A percentile compares a stretch with the other conserved stretches of the same genome.
These are phyloP conservation scores for Chaenocephalus aceratus DNA, from an alignment of 2,113 vertebrate species.

Conservation along the genomic window DNA sequence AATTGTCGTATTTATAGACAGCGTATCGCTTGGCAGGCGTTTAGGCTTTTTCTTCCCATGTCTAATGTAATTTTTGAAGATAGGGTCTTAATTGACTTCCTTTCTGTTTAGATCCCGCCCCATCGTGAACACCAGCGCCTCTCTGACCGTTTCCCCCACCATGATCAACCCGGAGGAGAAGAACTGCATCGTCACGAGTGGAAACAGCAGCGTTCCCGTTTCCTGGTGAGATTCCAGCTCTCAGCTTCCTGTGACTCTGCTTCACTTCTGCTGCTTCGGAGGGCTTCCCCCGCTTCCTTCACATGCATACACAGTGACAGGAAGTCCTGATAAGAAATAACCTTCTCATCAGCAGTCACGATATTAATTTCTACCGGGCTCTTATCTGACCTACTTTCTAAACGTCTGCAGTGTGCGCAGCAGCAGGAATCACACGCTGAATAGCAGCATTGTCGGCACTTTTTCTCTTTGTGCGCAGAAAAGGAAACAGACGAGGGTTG, in stretches of 20 bases:
- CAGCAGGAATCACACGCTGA: conserved; percentile 48
- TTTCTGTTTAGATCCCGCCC: conserved; percentile 86
- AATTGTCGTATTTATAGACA: neutral
- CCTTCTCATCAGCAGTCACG: conserved; percentile 34
- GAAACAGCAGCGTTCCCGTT: conserved; percentile 80
- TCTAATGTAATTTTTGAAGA: neutral
- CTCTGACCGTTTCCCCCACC: conserved; percentile 86
- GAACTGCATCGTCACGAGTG: conserved; percentile 80
- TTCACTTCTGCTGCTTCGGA: conserved; percentile 7
- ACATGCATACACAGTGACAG: conserved; percentile 45
- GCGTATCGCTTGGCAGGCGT: neutral
- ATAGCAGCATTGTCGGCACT: conserved; percentile 68
- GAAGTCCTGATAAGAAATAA: conserved; percentile 62
- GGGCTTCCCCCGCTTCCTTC: conserved; percentile 31
- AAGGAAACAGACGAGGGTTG: conserved; percentile 68
- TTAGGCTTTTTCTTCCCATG: neutral
- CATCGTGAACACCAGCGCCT: conserved; percentile 88
- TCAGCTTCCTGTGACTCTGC: conserved; percentile 35
- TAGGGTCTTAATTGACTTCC: too few relatives aligned
- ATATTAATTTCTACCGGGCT: conserved; percentile 13
- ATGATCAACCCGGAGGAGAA: conserved; percentile 96
- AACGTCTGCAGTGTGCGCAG: conserved; percentile 33
- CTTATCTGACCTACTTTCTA: conserved; percentile 57
- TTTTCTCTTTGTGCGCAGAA: conserved; percentile 55
- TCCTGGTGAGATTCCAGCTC: conserved; percentile 85